Evolutionary conservation across 2,797 vertebrate species (phyloP).

Genomic region (Hydrolagus colliei): DNA sequence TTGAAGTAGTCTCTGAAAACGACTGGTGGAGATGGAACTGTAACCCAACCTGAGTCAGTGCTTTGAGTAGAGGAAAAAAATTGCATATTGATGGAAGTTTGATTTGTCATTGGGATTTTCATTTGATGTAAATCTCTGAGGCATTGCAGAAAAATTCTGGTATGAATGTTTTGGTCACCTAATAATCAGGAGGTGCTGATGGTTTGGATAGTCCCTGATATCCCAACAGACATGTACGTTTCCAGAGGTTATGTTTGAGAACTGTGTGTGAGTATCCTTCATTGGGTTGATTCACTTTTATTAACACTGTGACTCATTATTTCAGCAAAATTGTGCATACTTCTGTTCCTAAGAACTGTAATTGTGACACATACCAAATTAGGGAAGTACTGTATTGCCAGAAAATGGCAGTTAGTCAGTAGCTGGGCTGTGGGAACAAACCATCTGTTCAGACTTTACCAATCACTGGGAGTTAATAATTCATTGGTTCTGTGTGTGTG

Average conservation of each 20-base stretch:
- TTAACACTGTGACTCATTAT: slow-evolving; percentile 1
- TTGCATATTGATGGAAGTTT: too few species aligned
- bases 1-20: too few species aligned
- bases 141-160: not conserved
- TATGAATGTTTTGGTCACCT: not conserved
- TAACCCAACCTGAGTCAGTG: too few species aligned
- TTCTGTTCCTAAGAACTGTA: not conserved
- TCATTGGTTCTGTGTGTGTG: too few species aligned
- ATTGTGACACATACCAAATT: not conserved
- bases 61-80: too few species aligned
- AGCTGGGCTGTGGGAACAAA: not conserved
- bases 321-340: not conserved
- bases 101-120: slow-evolving; percentile 4
- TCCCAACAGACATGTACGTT: not conserved
- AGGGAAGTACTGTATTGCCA: not conserved
- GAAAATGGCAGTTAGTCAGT: not conserved
- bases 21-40: too few species aligned
- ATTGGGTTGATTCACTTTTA: too few species aligned
- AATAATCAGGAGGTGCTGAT: not conserved
- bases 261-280: not conserved
- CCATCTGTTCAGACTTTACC: too few species aligned
- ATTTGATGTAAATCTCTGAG: not conserved
- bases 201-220: not conserved
- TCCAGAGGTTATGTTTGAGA: slow-evolving; percentile 5
- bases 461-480: too few species aligned